Conservation (phyloP, 1,140 invertebrate species). For the Hylyphantes graminicola region DNA sequence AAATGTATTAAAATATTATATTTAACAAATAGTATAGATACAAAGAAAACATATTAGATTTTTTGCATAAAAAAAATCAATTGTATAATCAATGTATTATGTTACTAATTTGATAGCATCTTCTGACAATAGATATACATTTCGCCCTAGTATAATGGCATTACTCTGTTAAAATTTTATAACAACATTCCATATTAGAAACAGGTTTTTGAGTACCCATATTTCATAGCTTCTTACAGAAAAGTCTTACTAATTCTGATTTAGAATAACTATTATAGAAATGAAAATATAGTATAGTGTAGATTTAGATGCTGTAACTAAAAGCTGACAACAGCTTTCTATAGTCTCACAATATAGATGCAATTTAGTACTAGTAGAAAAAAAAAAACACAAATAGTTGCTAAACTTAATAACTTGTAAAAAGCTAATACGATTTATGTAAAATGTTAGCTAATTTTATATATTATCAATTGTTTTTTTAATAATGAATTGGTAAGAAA, state of each 20-base stretch:
- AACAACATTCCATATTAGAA: neutral
- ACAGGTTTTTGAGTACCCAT: neutral
- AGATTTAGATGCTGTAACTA: constrained; percentile 48
- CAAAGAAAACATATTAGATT: no score
- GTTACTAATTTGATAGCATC: no score
- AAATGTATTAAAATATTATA: no score
- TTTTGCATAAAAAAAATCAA: no score
- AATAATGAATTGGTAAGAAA: no score
- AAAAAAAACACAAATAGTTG: no score
- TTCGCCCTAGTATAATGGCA: neutral
- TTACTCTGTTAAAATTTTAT: neutral
- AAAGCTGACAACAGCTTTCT: constrained; percentile 21
- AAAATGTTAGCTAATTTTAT: no score
- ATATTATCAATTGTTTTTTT: no score
- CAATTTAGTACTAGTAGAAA: constrained; percentile 41
- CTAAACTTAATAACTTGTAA: no score
- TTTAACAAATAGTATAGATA: no score
- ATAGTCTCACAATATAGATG: constrained; percentile 42
- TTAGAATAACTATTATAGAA: constrained; percentile 20
- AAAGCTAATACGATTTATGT: no score
- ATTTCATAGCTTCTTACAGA: constrained; percentile 7
- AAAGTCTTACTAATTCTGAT: constrained; percentile 26
- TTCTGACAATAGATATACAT: neutral
- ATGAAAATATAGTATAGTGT: constrained; percentile 32
- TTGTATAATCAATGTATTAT: no score